Evolutionary conservation across 2,797 vertebrate species (phyloP).

Genomic region (Hoplostethus atlanticus): DNA sequence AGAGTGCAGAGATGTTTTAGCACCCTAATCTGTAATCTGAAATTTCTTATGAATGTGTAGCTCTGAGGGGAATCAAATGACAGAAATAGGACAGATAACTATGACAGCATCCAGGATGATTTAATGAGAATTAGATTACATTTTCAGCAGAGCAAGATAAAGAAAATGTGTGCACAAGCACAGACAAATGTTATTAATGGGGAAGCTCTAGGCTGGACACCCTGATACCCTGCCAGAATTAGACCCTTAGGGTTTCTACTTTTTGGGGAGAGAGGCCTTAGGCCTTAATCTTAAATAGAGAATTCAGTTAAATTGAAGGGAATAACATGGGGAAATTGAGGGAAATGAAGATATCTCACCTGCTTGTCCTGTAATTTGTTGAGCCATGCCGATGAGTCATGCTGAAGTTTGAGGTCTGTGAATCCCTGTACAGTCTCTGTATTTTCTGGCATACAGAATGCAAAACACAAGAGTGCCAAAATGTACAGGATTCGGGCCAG

Average conservation of each 20-base stretch:
- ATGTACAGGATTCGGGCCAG: constrained; percentile 39
- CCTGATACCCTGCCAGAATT: background rate
- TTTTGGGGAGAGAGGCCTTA: background rate
- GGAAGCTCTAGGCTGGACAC: background rate
- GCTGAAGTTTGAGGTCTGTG: constrained; percentile 39
- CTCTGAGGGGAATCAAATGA: constrained; percentile 15
- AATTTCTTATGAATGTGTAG: constrained; percentile 20
- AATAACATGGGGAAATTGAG: background rate
- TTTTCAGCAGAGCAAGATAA: constrained; percentile 2
- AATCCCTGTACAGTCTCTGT: background rate
- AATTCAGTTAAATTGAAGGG: background rate
- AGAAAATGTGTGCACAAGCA: constrained; percentile 11
- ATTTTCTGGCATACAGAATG: constrained; percentile 21
- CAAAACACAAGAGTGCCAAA: constrained; percentile 55
- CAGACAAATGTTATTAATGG: background rate
- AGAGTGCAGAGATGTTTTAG: background rate
- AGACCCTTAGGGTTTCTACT: background rate
- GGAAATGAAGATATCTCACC: constrained; percentile 51
- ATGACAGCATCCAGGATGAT: constrained; percentile 14
- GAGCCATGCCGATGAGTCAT: constrained; percentile 23
- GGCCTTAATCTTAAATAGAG: background rate
- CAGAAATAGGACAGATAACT: constrained; percentile 10
- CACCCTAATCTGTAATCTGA: constrained; percentile 10
- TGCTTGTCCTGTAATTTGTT: constrained; percentile 29
- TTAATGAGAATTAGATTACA: background rate